A percentile compares a stretch with the other conserved stretches of the same genome.
Conservation (phyloP, 2,113 vertebrate species). For the Limnothrissa miodon region DNA sequence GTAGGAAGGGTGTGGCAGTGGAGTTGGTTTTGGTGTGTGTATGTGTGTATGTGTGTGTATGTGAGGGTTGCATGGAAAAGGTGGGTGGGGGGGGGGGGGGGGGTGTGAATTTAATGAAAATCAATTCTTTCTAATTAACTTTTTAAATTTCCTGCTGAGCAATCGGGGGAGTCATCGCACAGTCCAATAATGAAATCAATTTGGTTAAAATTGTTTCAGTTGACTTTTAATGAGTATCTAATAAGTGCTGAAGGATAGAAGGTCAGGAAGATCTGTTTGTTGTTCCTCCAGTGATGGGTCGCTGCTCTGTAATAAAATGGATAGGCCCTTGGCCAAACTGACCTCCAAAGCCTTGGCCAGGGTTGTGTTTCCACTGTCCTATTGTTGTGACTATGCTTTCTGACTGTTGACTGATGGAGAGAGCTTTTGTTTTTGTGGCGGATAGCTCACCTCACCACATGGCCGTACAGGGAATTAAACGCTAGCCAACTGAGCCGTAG, state of each 20-base stretch:
- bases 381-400: conserved; percentile 47
- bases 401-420: conserved; percentile 42
- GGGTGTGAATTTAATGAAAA: conserved; percentile 57
- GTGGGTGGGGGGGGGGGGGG: conserved; percentile 14
- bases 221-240: conserved; percentile 78
- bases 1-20: background rate
- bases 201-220: conserved; percentile 74
- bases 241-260: conserved; percentile 68
- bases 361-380: conserved; percentile 56
- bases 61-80: conserved; percentile 3
- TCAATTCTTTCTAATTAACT: conserved; percentile 74
- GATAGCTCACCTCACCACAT: conserved; percentile 20
- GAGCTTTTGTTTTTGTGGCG: conserved; percentile 50
- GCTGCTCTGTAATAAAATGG: conserved; percentile 55
- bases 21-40: conserved; percentile 19
- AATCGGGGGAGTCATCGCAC: conserved; percentile 60
- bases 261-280: conserved; percentile 69
- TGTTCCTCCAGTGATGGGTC: conserved; percentile 62
- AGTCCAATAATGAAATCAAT: conserved; percentile 78
- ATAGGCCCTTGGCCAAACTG: conserved; percentile 54
- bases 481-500: conserved; percentile 22
- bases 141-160: conserved; percentile 70
- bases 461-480: conserved; percentile 18
- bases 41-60: background rate
- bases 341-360: conserved; percentile 61